phyloP scores from a whole-genome alignment of 1,140 invertebrate species.

The Conus ventricosus region DNA sequence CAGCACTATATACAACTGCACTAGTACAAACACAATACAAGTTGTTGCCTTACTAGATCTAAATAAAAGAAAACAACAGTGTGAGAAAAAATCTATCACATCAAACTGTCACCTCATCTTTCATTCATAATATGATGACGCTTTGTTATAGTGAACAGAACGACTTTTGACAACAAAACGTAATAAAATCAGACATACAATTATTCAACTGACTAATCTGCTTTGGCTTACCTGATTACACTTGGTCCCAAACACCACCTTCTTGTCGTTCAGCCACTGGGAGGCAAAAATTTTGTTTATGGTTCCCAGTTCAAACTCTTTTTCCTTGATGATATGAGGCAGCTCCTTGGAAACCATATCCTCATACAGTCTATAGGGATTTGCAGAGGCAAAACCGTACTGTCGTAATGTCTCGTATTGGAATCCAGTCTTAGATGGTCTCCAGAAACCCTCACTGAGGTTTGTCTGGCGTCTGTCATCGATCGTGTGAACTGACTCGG shows the following conservation, averaged over 20 bases:
- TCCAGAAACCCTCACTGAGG: neutral
- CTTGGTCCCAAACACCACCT: constrained; percentile 96
- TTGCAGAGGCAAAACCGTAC: constrained; percentile 30
- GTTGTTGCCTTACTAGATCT: no score
- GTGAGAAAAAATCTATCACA: no score
- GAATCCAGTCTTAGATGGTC: constrained; percentile 36
- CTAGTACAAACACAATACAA: no score
- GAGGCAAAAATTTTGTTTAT: constrained; percentile 98
- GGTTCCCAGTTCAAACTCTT: constrained; percentile 68
- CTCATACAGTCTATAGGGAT: constrained; percentile 42
- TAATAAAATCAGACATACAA: no score
- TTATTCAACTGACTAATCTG: no score
- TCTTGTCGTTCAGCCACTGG: constrained; percentile 94
- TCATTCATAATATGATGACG: no score
- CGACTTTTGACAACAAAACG: no score
- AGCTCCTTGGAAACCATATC: constrained; percentile 60
- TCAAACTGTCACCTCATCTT: no score
- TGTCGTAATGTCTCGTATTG: constrained; percentile 36
- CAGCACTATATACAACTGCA: no score
- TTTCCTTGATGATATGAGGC: constrained; percentile 66
- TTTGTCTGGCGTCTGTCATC: no score
- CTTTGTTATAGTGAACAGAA: no score
- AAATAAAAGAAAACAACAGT: no score
- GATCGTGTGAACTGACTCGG: neutral
- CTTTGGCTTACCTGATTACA: constrained; percentile 88